Conservation (phyloP, 2,888 invertebrate species). For the Rotaria macrura region DNA sequence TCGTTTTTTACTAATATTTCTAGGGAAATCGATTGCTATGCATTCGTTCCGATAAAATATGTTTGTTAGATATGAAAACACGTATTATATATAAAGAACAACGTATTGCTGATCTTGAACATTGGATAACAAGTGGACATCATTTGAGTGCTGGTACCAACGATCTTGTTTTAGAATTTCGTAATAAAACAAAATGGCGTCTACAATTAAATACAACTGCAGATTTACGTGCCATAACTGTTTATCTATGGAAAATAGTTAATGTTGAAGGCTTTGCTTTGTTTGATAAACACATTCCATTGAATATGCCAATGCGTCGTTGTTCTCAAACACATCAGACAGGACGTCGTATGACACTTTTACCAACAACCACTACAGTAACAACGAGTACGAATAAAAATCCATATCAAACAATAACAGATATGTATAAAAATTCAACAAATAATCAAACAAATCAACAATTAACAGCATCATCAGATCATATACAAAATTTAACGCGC, state of each 20-base stretch:
- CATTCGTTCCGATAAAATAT: slow-evolving; percentile 55
- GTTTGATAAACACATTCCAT: background rate
- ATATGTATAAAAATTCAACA: background rate
- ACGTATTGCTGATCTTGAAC: slow-evolving; percentile 54
- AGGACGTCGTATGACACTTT: background rate
- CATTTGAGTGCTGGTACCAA: slow-evolving; percentile 1
- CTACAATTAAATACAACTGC: background rate
- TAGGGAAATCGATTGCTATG: slow-evolving; percentile 55
- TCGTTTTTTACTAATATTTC: background rate
- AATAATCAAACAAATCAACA: background rate
- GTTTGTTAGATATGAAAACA: slow-evolving; percentile 57
- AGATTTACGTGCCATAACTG: slow-evolving; percentile 15
- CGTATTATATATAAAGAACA: slow-evolving; percentile 53
- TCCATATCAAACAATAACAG: background rate
- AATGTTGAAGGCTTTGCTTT: background rate
- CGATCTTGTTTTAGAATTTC: slow-evolving; percentile 4
- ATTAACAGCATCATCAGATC: background rate
- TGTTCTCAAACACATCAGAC: background rate
- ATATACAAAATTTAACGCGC: background rate
- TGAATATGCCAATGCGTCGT: background rate
- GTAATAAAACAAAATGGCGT: slow-evolving; percentile 14
- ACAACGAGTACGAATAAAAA: background rate
- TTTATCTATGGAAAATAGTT: slow-evolving; percentile 20
- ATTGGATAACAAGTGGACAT: slow-evolving; percentile 52
- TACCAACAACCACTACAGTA: background rate